These are phyloP conservation scores for Promerops cafer DNA, from an alignment of 2,113 vertebrate genomes.

Conservation along the genomic window DNA sequence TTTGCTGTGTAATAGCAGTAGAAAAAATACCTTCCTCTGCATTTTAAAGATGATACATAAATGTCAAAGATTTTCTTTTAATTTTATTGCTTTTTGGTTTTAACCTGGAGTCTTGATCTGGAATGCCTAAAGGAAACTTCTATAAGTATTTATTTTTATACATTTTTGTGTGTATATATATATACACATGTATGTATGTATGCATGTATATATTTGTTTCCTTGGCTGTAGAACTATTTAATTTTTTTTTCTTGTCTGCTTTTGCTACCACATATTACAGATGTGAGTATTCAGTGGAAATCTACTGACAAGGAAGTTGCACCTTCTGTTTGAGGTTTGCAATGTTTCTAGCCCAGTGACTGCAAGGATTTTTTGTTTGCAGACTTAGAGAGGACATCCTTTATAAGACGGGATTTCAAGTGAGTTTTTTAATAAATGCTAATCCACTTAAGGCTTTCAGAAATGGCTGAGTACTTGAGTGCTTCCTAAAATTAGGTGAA, in stretches of 20 bases:
- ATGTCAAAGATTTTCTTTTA: background rate
- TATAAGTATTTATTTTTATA: background rate
- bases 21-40: background rate
- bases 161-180: fast-evolving
- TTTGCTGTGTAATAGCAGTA: background rate
- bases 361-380: background rate
- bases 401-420: background rate
- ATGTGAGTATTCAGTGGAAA: background rate
- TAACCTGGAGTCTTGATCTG: background rate
- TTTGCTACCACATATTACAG: background rate
- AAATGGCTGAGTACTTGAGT: background rate
- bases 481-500: background rate
- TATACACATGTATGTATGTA: fast-evolving
- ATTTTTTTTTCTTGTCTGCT: background rate
- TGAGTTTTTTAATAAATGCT: background rate
- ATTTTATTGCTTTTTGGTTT: background rate
- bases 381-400: background rate
- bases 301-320: background rate
- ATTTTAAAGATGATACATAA: background rate
- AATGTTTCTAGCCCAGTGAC: background rate
- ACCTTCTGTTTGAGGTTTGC: background rate
- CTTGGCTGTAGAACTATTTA: background rate
- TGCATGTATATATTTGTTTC: background rate
- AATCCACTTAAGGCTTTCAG: background rate
- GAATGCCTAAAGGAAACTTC: background rate